A percentile compares a stretch with the other conserved stretches of the same genome.
Conservation (phyloP, 2,888 invertebrate genomes). For the Suillia variegata region DNA sequence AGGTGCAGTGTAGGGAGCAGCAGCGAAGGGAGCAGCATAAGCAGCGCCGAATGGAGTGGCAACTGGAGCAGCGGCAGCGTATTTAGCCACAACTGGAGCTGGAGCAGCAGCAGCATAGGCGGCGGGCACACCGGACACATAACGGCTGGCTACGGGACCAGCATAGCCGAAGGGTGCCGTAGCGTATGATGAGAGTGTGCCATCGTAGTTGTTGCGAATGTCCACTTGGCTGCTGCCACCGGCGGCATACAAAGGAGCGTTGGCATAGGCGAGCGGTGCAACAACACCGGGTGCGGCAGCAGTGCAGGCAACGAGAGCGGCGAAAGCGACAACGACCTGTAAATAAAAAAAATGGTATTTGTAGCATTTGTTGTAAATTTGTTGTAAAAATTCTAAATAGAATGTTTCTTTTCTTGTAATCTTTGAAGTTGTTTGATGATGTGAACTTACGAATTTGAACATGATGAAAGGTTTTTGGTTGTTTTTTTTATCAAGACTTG, state of each 20-base stretch:
- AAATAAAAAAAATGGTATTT: background rate
- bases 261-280: slow-evolving; percentile 60
- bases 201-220: slow-evolving; percentile 54
- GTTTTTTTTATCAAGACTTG: too few species aligned
- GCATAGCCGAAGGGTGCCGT: slow-evolving; percentile 52
- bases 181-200: slow-evolving; percentile 52
- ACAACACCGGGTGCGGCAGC: slow-evolving; percentile 43
- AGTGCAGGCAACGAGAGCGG: slow-evolving; percentile 43
- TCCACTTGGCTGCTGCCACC: slow-evolving; percentile 55
- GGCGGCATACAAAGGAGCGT: slow-evolving; percentile 59
- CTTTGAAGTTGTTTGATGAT: background rate
- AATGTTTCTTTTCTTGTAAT: background rate
- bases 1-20: slow-evolving; percentile 30
- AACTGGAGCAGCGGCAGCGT: slow-evolving; percentile 31
- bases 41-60: slow-evolving; percentile 29
- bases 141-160: slow-evolving; percentile 50
- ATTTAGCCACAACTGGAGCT: slow-evolving; percentile 25
- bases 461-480: slow-evolving; percentile 35
- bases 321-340: slow-evolving; percentile 40
- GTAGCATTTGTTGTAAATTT: too few species aligned
- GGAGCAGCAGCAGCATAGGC: slow-evolving; percentile 28
- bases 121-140: slow-evolving; percentile 49
- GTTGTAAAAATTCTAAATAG: background rate
- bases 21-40: slow-evolving; percentile 34
- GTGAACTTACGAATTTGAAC: slow-evolving; percentile 49